Base-by-base conservation (phyloP, 2,797 vertebrate genomes). In the Neopelma chrysocephalum region DNA sequence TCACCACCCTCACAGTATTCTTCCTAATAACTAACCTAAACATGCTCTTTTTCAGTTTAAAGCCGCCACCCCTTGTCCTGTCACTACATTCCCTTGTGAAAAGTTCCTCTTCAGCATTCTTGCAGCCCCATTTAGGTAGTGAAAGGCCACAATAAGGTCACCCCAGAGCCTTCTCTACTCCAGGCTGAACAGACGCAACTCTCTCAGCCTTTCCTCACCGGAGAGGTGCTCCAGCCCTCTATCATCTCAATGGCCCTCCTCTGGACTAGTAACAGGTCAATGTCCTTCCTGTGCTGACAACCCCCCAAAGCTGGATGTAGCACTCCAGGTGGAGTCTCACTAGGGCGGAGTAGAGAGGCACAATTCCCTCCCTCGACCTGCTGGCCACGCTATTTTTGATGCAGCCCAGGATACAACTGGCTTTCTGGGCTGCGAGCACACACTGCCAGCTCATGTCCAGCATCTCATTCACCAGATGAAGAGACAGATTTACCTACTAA, bases 401-500 rank as follows among this genome's bases (percentile, higher is more conserved):
- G 34, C 31, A 56, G 48, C 65, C 73, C 32, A 56, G 66, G 16
- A 12, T 47, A 66, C 1, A 0, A 17, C 2, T 51, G 68, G 45
- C 29, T 45, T 9, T 81, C n/a, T 58, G 38, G 53, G 20, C 36
- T 65, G n/a, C 0, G 1, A 66, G 38, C 13, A 27, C 58, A 17
- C 75, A 50, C 13, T 13, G 36, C 50, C 19, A 20, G 27, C 9
- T 2, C 76, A 23, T 23, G 32, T 38, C 32, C 76, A 72, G 5
- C 36, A 47, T 43, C 38, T 53, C 45, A 45, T 3, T 9, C 51
- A 16, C 10, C 20, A 64, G 31, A 22, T 48, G 31, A 14, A 66
- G 29, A 92, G 38, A 72, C 15, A 81, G 62, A 89, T 62, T 96
- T 96, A 99, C 99, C 98, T 83, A 97, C 98, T 77, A 99, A 98